Conservation (phyloP, 2,113 vertebrate species). For the Hyaena hyaena region DNA sequence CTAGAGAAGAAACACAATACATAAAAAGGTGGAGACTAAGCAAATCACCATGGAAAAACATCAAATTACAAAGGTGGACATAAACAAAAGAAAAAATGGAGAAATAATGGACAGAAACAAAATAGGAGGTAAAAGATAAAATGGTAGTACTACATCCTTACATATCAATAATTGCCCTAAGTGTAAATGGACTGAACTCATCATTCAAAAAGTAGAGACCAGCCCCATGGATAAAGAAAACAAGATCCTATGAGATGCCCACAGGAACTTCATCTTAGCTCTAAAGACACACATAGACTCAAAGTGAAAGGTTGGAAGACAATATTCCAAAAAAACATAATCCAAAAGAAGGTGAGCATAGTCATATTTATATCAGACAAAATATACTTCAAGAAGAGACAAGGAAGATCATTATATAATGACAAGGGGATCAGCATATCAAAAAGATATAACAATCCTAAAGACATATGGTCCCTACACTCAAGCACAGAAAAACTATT, state of each 20-base stretch:
- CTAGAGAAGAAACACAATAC: neutral
- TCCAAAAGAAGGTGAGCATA: neutral
- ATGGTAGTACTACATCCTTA: neutral
- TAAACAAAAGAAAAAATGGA: neutral
- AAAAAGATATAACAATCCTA: neutral
- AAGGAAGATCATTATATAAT: neutral
- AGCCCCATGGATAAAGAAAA: neutral
- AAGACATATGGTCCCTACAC: neutral
- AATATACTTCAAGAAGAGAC: neutral
- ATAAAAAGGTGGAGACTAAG: neutral
- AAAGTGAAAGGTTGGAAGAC: neutral
- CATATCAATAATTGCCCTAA: neutral
- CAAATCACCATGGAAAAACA: neutral
- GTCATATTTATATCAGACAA: neutral
- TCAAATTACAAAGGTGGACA: neutral
- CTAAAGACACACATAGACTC: neutral
- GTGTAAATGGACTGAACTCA: neutral
- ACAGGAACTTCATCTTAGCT: neutral
- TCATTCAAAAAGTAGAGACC: neutral
- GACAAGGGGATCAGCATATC: neutral
- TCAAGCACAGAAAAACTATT: neutral
- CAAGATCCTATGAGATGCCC: neutral
- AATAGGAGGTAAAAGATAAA: neutral
- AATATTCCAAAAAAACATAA: neutral
- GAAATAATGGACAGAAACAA: neutral